A percentile compares a stretch with the other conserved stretches of the same genome.
Evolutionary conservation across 2,113 vertebrate genomes (phyloP).

Genomic region (Callipepla californica): DNA sequence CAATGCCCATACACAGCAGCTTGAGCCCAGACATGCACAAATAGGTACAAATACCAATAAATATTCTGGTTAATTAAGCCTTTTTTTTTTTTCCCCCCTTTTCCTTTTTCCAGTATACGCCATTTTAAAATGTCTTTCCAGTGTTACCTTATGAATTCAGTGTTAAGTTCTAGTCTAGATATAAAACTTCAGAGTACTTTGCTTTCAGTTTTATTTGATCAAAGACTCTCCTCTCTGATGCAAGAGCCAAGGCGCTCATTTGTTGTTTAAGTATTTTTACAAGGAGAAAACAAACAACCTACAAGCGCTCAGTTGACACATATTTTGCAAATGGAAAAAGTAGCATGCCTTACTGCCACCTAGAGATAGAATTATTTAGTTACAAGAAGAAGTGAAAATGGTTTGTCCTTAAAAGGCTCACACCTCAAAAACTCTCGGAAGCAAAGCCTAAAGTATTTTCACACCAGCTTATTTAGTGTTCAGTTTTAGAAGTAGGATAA

Average conservation of each 20-base stretch:
- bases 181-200: not conserved
- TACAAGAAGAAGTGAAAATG: not conserved
- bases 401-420: not conserved
- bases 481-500: no score
- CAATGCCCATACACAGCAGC: not conserved
- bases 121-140: not conserved
- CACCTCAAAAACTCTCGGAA: not conserved
- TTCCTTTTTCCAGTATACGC: no score
- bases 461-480: not conserved
- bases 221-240: not conserved
- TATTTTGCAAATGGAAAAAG: not conserved
- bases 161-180: rapidly evolving
- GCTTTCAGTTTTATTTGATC: not conserved
- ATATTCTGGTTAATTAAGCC: not conserved
- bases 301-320: not conserved
- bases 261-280: not conserved
- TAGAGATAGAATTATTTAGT: not conserved
- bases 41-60: rapidly evolving
- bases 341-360: not conserved
- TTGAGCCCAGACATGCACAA: not conserved
- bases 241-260: not conserved
- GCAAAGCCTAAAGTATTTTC: not conserved
- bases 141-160: not conserved
- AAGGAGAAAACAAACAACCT: not conserved
- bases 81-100: not conserved